Base-by-base conservation (phyloP, 2,797 vertebrate species). In the Etheostoma nigrum region DNA sequence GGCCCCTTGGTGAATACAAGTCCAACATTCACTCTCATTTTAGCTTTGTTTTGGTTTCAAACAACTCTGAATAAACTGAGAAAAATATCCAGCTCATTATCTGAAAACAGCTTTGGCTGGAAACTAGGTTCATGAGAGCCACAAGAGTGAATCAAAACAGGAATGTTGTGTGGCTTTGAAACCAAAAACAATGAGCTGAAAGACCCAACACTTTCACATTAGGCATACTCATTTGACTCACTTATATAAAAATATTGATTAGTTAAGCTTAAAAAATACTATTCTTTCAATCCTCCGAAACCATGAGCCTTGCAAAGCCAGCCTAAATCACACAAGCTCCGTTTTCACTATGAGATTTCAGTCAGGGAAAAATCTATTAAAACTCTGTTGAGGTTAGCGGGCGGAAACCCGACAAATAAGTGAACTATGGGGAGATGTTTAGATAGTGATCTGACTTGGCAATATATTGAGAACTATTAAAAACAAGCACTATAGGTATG, bases 401-500 rank as follows among this genome's bases (percentile, higher is more conserved):
- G 33, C 40, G 21, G 23, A 64, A 23, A 27, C 13, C 47, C 49
- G 18, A 49, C 42, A 55, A 18, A 47, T 54, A 21, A 30, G 33
- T 5, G 25, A 4, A 30, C 47, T n/a, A 2, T 5, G 19, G 44
- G 33, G 65, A 61, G 49, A 14, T 57, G 67, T 10, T 57, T 19
- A 61, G 13, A 19, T 33, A 12, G 21, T 23, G 36, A 48, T 53
- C 27, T 12, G 48, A 44, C 23, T 36, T 23, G 7, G 18, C 9
- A 6, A 14, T 45, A 36, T 57, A 54, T n/a, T 58, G 12, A 64
- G 62, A 33, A 21, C 44, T 18, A 49, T 63, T 79, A 44, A 59
- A 71, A 65, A 27, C 49, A 16, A 54, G 9, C 5, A 51, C 40
- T 68, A 33, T 59, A 48, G 16, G 15, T 21, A 44, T 64, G 61